Base-by-base conservation (phyloP, 2,113 vertebrate species). In the Cyprinodon brontotheroides region DNA sequence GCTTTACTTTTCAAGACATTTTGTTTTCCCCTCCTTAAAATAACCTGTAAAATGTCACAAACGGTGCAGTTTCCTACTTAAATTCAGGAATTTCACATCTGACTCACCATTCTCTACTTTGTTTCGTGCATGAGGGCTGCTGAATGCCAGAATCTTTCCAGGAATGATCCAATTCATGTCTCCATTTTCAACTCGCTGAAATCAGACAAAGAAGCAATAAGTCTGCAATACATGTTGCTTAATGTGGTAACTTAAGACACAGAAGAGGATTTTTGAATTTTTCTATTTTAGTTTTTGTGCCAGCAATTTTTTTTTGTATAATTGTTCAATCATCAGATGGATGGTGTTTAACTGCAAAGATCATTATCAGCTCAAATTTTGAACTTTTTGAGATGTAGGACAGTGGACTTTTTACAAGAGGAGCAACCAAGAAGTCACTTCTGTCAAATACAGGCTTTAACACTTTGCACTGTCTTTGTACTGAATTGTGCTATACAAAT, bases 171-270 rank as follows among this genome's bases (percentile, higher is more conserved):
- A 57, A 14, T 57, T 57, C 50, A 57, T 57, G 50, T 57, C 50
- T 57, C 50, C 50, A 57, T 57, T 57, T 57, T 57, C 50, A 57
- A 57, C 50, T 57, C 17, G 50, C 50, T 57, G 50, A 57, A 57
- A 20, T 57, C 17, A 57, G 17, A 53, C 7, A 57, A 57, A 57
- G 20, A 8, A 2, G 17, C 50, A 53, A 57, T 20, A 41, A 10
- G 43, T 45, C 11, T 45, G 9, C 1, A 45, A 0, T 57, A 20
- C 17, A 20, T 5, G 50, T 57, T 57, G n/a, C 50, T 57, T 57
- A 20, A n/a, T 57, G 50, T n/a, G 50, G 29, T 29, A 29, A 29
- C 29, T 29, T 29, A 29, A 29, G 29, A 29, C 29, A 29, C 29
- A 29, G 29, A 29, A 29, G 29, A 29, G 29, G 29, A 29, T 29